Base-by-base conservation (phyloP, 2,797 vertebrate genomes). In the Falco columbarius region DNA sequence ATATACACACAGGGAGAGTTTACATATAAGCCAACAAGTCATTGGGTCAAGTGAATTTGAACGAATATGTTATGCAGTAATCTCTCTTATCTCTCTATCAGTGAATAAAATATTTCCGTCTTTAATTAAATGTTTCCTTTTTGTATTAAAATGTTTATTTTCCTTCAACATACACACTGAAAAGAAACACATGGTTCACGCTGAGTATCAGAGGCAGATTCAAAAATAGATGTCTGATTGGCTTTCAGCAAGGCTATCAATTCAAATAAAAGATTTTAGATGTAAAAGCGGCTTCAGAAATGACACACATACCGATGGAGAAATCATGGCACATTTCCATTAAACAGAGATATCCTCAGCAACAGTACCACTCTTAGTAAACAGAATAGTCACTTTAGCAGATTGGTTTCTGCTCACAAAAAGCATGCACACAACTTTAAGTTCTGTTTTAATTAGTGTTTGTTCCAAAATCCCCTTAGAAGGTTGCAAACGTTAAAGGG, bases 401-500 rank as follows among this genome's bases (percentile, higher is more conserved):
- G 97, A 98, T 96, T 96, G 88, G 62, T 93, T 98, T 99, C 98
- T 98, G 98, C 98, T 98, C 98, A 98, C 98, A 97, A 99, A 99
- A 98, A 98, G 99, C 99, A 99, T 99, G 99, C 99, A 99, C 98
- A 99, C 98, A 98, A 98, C 98, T 98, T 98, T 98, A 99, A 98
- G 95, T 96, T 98, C 97, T 96, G 94, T 97, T 98, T 98, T 98
- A 98, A 98, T 98, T 98, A 98, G 94, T 93, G 96, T 97, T 99
- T 98, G 96, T 98, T 98, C 98, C 98, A 99, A 98, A 99, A 98
- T 98, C 98, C 98, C 98, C 99, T 98, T 97, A 98, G 98, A 99
- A 99, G 98, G 98, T 99, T 99, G 98, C 98, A 98, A 99, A 98
- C 98, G 99, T 99, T 99, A 99, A 99, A 99, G 99, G 99, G 99